Conservation (phyloP, 2,888 invertebrate species). For the Drosophila tanythrix region DNA sequence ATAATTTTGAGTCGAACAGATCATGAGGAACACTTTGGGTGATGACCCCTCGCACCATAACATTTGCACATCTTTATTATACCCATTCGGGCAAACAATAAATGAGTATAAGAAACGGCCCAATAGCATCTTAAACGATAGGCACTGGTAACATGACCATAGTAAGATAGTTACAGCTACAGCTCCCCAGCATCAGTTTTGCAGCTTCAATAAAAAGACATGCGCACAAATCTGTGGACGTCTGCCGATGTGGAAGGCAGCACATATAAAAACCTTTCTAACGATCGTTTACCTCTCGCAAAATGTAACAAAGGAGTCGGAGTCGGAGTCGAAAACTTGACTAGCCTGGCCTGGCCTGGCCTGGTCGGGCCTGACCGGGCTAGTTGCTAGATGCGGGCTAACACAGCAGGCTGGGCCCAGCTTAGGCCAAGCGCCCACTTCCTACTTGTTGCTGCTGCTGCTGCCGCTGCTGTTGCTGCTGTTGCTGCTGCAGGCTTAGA, state of each 20-base stretch:
- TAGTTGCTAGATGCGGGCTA: conserved; percentile 51
- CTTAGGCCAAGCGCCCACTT: conserved; percentile 76
- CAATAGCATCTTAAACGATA: conserved; percentile 78
- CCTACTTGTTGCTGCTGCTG: conserved; percentile 71
- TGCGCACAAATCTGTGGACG: conserved; percentile 75
- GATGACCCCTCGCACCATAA: neutral
- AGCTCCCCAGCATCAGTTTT: conserved; percentile 41
- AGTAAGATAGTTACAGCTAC: conserved; percentile 59
- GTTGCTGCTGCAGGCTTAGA: conserved; percentile 39
- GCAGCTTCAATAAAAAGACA: conserved; percentile 71
- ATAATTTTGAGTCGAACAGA: neutral
- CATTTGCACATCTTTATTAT: conserved; percentile 6
- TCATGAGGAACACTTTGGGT: neutral
- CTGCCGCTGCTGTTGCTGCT: conserved; percentile 14
- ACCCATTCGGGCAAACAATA: neutral
- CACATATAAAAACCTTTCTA: conserved; percentile 77
- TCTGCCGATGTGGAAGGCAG: conserved; percentile 42
- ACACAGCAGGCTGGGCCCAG: conserved; percentile 56
- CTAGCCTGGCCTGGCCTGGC: conserved; percentile 38
- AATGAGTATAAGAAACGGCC: conserved; percentile 31
- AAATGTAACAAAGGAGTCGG: conserved; percentile 79
- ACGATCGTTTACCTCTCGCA: conserved; percentile 80
- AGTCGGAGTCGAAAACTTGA: conserved; percentile 53
- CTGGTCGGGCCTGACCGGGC: conserved; percentile 41
- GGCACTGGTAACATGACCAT: conserved; percentile 72